Conservation (phyloP, 2,113 vertebrate species). For the Vanacampus margaritifer region DNA sequence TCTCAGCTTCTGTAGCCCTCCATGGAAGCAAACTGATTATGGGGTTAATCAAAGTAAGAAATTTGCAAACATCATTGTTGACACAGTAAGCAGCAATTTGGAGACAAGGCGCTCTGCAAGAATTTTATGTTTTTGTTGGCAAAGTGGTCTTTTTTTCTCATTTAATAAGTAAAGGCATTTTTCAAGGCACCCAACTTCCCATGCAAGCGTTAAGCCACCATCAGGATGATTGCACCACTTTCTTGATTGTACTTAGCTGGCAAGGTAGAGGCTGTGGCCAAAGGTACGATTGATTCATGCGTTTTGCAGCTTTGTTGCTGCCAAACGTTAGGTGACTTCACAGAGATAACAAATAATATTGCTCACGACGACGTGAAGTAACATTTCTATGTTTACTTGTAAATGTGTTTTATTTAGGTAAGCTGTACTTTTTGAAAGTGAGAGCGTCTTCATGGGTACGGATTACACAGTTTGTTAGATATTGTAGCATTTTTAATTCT, state of each 20-base stretch:
- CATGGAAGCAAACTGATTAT: no score
- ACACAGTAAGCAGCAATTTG: neutral
- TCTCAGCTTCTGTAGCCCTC: no score
- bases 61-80: neutral
- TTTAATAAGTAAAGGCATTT: neutral
- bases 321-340: slow-evolving; percentile 56
- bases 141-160: neutral
- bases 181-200: slow-evolving; percentile 7
- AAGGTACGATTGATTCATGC: slow-evolving; percentile 36
- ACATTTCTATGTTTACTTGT: slow-evolving; percentile 3
- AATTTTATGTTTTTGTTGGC: neutral
- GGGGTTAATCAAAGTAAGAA: no score
- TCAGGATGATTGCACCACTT: slow-evolving; percentile 15
- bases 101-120: neutral
- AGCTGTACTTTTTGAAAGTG: no score
- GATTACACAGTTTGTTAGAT: no score
- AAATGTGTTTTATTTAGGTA: neutral
- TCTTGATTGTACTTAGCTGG: slow-evolving; percentile 39
- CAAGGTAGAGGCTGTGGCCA: slow-evolving; percentile 33
- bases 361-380: neutral
- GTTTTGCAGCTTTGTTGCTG: slow-evolving; percentile 25
- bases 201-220: slow-evolving; percentile 18
- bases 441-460: neutral
- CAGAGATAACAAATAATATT: slow-evolving; percentile 36
- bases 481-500: no score